Evolutionary conservation across 1,140 invertebrate species (phyloP), one percentile per base, ranked within the genome.

Genomic region (Drosophila micromelanica): DNA sequence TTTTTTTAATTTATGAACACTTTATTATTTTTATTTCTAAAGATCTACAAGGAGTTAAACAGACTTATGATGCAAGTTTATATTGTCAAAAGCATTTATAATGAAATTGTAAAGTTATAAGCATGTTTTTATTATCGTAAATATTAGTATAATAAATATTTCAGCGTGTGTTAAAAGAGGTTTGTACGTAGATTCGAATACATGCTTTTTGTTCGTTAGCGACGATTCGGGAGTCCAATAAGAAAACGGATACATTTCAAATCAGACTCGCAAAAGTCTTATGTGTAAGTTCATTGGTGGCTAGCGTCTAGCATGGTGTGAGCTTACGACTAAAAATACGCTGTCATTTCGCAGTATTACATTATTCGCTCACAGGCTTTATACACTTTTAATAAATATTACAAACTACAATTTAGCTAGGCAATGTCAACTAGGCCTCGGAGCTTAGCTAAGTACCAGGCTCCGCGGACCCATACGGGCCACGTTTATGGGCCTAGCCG

Each of bases 211-310:
- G 68, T 48, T 78, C 62, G 61, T 69, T 65, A 62, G 17, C 74
- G 76, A 90, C 91, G 86, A 92, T 90, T 92, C 91, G 91, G 78
- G 82, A 92, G 91, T 92, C 91, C 76, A 92, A 92, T 92, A 77
- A 73, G 91, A 92, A 92, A 90, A 40, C 64, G 37, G n/a, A 1
- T 45, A 9, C 23, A 46, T 72, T 92, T 92, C 91, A 73, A 79
- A 92, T 92, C 76, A 91, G 91, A 92, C 89, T 92, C 89, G 73
- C 91, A 92, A 92, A 91, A 91, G 81, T 78, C 77, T 38, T 67
- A 43, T 48, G 42, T 35, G 20, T 60, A 49, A 51, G 38, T 62
- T 67, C 61, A 59, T 64, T 67, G 72, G 69, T 62, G 72, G 81
- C 57, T 49, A 62, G 54, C 63, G 32, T 75, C 61, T 76, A 60